Base-by-base conservation (phyloP, 92 coral and sea anemone genomes). In the Zoanthus sociatus region DNA sequence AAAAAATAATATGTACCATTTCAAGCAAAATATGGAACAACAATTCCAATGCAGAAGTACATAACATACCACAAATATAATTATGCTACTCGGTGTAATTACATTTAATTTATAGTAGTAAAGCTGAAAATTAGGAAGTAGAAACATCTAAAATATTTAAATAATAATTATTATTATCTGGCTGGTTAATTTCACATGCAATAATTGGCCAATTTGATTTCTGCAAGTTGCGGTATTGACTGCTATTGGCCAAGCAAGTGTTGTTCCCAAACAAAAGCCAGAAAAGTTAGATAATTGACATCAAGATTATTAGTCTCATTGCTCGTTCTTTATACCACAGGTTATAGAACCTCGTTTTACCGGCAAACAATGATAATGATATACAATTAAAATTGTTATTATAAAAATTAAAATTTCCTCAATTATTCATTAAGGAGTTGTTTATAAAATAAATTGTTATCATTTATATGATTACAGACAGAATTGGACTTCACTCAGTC, bases 161-260 rank as follows among this genome's bases (percentile, higher is more conserved):
- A 61, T 61, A 68, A 68, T 68, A 70, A 70, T 70, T 70, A 70
- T 70, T 70, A 33, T 70, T 70, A 70, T 70, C 47, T 70, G 74
- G 33, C 31, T 68, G 73, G 73, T 68, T 68, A 68, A 68, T 68
- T 68, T 68, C 73, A 9, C 74, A 61, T 61, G 69, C 69, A 61
- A 61, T 61, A 61, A 61, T 61, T 61, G 69, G 69, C 69, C 69
- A 61, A 70, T 70, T 70, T 70, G 77, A 73, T 73, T n/a, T 73
- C 77, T 73, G 77, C 77, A 73, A 73, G 51, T 73, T 73, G 18
- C 55, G 77, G 77, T 73, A 73, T 21, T 73, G 77, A 73, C 77
- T 73, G 77, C 77, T 73, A 73, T 73, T 73, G 77, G 77, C 77
- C 77, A 73, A 73, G 77, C 77, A 73, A 73, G 77, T 61, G 69